Evolutionary conservation across 2,113 vertebrate genomes (phyloP).

Genomic region (Strigops habroptila): DNA sequence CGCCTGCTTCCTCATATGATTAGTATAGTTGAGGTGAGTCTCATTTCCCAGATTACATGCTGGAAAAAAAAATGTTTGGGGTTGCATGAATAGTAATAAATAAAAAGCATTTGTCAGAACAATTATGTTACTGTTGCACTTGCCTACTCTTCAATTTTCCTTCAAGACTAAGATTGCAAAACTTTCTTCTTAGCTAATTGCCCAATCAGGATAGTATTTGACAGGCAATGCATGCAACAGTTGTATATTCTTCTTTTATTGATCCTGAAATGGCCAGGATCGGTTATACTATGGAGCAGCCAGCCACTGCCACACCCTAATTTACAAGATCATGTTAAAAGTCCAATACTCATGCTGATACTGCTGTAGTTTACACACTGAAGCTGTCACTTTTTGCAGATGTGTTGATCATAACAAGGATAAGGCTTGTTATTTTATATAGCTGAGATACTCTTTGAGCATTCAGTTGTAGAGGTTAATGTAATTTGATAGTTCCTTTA

Average conservation of each 20-base stretch:
- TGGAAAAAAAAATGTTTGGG: background rate
- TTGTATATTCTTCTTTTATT: background rate
- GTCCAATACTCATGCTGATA: background rate
- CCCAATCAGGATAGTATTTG: background rate
- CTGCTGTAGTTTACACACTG: background rate
- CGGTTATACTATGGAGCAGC: background rate
- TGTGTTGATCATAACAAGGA: background rate
- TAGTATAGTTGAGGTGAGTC: conserved; percentile 91
- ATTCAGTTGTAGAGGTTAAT: background rate
- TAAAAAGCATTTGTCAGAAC: background rate
- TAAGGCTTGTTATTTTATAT: background rate
- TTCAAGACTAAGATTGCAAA: background rate
- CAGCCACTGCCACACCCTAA: background rate
- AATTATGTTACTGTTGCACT: background rate
- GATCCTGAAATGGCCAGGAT: background rate
- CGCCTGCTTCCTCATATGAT: conserved; percentile 97
- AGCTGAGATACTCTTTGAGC: background rate
- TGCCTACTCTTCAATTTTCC: background rate
- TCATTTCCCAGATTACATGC: background rate
- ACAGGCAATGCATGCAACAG: background rate
- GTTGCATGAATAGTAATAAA: background rate
- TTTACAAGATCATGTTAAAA: background rate
- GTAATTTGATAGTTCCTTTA: background rate
- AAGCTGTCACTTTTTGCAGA: background rate
- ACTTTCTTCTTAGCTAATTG: background rate